A percentile compares a stretch with the other conserved stretches of the same genome.
Conservation (phyloP, 2,888 invertebrate species). For the Cataglyphis livida region DNA sequence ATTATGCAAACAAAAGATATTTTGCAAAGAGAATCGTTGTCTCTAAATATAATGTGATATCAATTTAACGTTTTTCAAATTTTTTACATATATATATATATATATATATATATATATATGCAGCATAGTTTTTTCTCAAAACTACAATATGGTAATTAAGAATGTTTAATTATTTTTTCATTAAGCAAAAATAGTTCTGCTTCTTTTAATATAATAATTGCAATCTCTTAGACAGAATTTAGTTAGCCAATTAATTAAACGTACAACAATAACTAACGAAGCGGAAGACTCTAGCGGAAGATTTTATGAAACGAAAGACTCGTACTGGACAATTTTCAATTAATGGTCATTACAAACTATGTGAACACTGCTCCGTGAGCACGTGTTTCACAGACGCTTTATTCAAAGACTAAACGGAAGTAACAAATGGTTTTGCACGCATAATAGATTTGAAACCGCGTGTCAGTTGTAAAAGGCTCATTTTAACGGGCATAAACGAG, state of each 20-base stretch:
- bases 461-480: slow-evolving; percentile 50
- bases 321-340: slow-evolving; percentile 36
- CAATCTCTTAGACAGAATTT: background rate
- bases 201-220: background rate
- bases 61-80: slow-evolving; percentile 1
- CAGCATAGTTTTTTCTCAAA: background rate
- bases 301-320: slow-evolving; percentile 18
- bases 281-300: background rate
- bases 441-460: slow-evolving; percentile 60
- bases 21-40: background rate
- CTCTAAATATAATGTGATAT: background rate
- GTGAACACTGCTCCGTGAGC: background rate
- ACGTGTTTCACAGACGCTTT: slow-evolving; percentile 32
- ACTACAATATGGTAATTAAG: background rate
- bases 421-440: slow-evolving; percentile 46
- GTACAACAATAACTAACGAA: background rate
- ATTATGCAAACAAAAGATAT: slow-evolving; percentile 7
- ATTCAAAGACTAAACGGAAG: slow-evolving; percentile 36
- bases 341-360: slow-evolving; percentile 26
- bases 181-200: background rate
- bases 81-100: background rate
- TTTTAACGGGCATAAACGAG: slow-evolving; percentile 58
- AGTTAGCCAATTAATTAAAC: slow-evolving; percentile 3
- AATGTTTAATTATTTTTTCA: background rate
- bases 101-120: background rate